Conservation (phyloP, 2,888 invertebrate genomes). For the Cheilosia variabilis region DNA sequence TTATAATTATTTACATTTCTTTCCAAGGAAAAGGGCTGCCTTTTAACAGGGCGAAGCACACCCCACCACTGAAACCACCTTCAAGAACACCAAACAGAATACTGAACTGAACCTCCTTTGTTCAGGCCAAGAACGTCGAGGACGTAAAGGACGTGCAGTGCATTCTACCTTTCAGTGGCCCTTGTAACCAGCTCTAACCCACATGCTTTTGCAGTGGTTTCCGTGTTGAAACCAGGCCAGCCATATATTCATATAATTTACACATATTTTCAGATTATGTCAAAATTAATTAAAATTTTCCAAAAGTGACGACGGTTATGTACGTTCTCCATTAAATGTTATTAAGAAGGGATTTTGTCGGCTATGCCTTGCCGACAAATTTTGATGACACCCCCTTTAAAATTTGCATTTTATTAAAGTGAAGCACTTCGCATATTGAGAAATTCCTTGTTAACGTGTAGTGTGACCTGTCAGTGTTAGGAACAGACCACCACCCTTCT, state of each 20-base stretch:
- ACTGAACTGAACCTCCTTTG: background rate
- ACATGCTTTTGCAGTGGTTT: background rate
- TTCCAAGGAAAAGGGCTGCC: background rate
- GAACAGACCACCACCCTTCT: conserved; percentile 6
- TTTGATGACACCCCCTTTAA: background rate
- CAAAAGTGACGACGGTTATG: conserved; percentile 35
- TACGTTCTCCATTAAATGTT: conserved; percentile 7
- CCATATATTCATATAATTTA: conserved; percentile 9
- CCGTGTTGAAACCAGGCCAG: background rate
- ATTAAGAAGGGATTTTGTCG: conserved; percentile 34
- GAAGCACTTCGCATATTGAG: conserved; percentile 16
- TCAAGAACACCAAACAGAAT: conserved; percentile 5
- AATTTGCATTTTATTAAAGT: conserved; percentile 56
- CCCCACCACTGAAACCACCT: background rate
- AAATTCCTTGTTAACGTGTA: conserved; percentile 46
- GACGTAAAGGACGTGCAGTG: background rate
- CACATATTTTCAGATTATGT: conserved; percentile 28
- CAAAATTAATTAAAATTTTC: conserved; percentile 69
- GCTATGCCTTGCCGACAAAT: background rate
- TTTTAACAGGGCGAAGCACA: background rate
- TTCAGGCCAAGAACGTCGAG: background rate
- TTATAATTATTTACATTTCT: conserved; percentile 25
- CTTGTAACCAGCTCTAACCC: background rate
- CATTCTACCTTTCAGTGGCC: background rate
- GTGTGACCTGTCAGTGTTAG: conserved; percentile 44